Evolutionary conservation across 2,888 invertebrate genomes (phyloP).

Genomic region (Tricholauxania praeusta): DNA sequence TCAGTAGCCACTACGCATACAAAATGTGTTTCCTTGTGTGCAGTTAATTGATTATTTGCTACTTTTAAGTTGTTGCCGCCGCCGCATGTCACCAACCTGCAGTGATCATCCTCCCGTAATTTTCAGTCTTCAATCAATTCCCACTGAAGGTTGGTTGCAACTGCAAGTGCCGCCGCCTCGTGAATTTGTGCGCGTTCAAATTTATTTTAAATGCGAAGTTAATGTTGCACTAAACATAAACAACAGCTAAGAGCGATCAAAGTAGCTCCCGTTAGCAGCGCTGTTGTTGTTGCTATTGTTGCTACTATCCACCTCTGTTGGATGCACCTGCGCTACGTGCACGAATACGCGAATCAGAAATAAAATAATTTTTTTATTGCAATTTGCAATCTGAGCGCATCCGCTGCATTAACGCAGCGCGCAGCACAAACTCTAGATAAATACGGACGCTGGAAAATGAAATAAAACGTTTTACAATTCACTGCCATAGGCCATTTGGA

Average conservation of each 20-base stretch:
- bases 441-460: conserved; percentile 17
- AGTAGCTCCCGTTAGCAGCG: conserved; percentile 10
- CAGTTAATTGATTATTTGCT: conserved; percentile 28
- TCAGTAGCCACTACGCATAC: neutral
- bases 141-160: neutral
- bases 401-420: conserved; percentile 20
- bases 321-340: too few relatives aligned
- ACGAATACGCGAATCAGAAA: neutral
- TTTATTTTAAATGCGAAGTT: conserved; percentile 27
- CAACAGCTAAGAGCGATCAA: conserved; percentile 1
- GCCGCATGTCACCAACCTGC: neutral
- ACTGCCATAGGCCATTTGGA: conserved; percentile 9
- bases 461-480: conserved; percentile 22
- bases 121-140: neutral
- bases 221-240: conserved; percentile 13
- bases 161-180: neutral
- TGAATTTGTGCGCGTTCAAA: conserved; percentile 16
- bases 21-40: conserved; percentile 15
- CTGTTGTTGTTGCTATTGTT: neutral
- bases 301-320: neutral
- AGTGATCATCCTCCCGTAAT: neutral
- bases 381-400: conserved; percentile 32
- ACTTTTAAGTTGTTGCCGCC: conserved; percentile 4
- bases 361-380: conserved; percentile 16
- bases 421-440: conserved; percentile 12